Conservation (phyloP, 2,888 invertebrate genomes). For the Acanthosepion esculentum region DNA sequence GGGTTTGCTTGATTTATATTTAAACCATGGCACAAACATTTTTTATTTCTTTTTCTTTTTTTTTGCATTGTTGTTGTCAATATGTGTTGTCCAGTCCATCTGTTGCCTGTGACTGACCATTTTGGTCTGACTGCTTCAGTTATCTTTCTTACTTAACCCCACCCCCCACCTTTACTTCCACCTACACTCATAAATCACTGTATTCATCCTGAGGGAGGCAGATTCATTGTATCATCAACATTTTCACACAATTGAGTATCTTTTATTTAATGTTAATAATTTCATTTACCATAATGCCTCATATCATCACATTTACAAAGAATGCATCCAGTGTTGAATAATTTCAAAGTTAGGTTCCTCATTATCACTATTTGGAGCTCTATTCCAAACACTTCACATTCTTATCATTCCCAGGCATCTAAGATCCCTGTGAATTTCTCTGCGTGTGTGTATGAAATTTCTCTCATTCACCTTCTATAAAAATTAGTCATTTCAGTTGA, state of each 20-base stretch:
- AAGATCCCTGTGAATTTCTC: too few relatives aligned
- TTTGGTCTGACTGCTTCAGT: background rate
- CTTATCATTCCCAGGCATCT: too few relatives aligned
- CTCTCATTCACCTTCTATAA: background rate
- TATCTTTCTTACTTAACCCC: background rate
- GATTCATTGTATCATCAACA: background rate
- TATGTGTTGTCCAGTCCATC: background rate
- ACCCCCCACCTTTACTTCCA: background rate
- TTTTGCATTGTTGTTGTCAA: background rate
- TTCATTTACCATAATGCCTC: background rate
- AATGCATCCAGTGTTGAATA: background rate
- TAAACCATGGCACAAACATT: background rate
- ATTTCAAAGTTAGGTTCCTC: background rate
- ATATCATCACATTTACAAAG: background rate
- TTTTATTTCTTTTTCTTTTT: background rate
- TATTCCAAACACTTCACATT: too few relatives aligned
- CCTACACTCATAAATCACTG: background rate
- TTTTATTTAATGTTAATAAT: background rate
- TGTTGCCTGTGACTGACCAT: background rate
- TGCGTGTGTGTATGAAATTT: background rate
- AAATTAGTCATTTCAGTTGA: background rate
- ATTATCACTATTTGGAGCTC: background rate
- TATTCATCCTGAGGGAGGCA: background rate
- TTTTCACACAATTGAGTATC: background rate
- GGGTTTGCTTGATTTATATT: background rate